A percentile compares a stretch with the other conserved stretches of the same genome.
These are phyloP conservation scores for Hippolais icterina DNA, from an alignment of 2,113 vertebrate genomes.

Conservation along the genomic window DNA sequence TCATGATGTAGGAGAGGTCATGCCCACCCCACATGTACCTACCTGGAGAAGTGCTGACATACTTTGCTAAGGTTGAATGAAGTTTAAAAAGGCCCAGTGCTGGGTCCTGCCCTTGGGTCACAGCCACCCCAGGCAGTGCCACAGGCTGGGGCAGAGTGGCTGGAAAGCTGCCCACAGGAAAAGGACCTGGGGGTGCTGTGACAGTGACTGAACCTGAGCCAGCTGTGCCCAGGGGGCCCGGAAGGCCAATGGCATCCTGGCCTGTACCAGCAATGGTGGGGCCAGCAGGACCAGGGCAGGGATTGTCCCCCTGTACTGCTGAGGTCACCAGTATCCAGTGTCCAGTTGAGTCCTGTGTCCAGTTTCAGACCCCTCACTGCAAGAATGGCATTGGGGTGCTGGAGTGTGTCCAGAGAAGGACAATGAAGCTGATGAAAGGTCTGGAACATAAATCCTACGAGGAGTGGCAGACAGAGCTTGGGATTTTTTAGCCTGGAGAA, in stretches of 20 bases:
- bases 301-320: fast-evolving
- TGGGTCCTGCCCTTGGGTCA: neutral
- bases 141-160: neutral
- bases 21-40: neutral
- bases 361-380: neutral
- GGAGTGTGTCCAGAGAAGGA: neutral
- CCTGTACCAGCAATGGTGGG: neutral
- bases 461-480: neutral
- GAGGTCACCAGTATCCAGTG: neutral
- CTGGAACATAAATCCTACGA: neutral
- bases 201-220: neutral
- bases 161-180: neutral
- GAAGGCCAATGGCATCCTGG: neutral
- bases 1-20: neutral
- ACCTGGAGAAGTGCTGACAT: neutral
- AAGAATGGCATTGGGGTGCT: neutral
- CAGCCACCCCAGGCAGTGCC: neutral
- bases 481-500: neutral
- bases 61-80: neutral
- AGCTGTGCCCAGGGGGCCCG: neutral
- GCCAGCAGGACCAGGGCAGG: neutral
- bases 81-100: neutral
- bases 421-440: fast-evolving
- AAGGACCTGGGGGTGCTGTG: neutral
- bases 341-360: neutral